phyloP scores from a whole-genome alignment of 2,797 vertebrate genomes.

The Halcyon chelicuti region DNA sequence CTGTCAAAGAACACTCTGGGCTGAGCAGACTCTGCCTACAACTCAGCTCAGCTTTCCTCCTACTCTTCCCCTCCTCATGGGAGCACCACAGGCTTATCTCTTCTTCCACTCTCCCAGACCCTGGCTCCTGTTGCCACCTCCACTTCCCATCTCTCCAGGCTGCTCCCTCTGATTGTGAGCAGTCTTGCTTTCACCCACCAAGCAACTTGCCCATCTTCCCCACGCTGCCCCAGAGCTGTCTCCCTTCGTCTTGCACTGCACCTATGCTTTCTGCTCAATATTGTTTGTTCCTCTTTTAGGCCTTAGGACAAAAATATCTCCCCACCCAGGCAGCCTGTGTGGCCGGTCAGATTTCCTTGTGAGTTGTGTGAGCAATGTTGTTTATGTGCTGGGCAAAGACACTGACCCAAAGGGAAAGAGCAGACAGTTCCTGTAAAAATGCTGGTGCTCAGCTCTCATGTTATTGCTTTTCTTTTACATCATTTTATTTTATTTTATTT shows the following conservation, averaged over 20 bases:
- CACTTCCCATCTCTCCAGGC: background rate
- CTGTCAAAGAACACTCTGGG: background rate
- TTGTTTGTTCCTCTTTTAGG: constrained; percentile 14
- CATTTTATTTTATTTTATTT: too few species aligned
- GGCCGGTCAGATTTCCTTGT: background rate
- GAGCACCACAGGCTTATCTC: background rate
- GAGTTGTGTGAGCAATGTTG: background rate
- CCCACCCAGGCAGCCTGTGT: background rate
- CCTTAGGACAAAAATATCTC: constrained; percentile 30
- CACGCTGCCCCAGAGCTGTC: background rate
- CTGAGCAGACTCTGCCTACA: background rate
- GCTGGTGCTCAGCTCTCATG: background rate
- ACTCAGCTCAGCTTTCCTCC: background rate
- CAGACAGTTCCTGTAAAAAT: background rate
- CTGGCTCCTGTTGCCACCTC: background rate
- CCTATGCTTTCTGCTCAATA: background rate
- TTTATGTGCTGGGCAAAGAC: constrained; percentile 14
- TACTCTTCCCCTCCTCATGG: background rate
- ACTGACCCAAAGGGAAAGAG: background rate
- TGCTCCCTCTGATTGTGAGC: background rate
- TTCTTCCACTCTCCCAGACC: background rate
- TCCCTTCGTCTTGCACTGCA: background rate
- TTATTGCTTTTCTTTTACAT: background rate
- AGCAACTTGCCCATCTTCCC: background rate
- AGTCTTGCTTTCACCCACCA: rapidly evolving